Base-by-base conservation (phyloP, 2,113 vertebrate genomes). In the Isurus oxyrinchus region DNA sequence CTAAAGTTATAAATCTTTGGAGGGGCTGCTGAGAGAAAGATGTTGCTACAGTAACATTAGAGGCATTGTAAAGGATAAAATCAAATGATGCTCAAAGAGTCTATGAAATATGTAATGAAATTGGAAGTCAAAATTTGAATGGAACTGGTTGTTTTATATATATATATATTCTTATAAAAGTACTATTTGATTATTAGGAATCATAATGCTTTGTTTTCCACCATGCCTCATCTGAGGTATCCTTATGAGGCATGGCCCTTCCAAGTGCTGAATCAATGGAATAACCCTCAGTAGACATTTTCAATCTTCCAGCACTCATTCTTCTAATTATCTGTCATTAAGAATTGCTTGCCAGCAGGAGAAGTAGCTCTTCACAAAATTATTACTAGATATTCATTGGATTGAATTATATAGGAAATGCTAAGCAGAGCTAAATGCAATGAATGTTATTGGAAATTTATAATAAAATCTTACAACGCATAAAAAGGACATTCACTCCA, bases 301-400 rank as follows among this genome's bases (percentile, higher is more conserved):
- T 96, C 97, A 96, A 97, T 96, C 55, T 67, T n/a, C 0, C 0
- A 96, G 96, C 97, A 97, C 97, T 96, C 96, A 97, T 5, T 0
- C 96, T 0, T 0, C 96, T 76, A 79, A 97, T 97, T 96, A 96
- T 96, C 79, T 96, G 63, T 69, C 96, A 2, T 96, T 31, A 91
- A 96, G 94, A 21, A 96, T 55, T 53, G 25, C 49, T 27, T 90
- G 53, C 49, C 86, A 55, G 44, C 44, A 25, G 86, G 44, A 55
- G 23, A n/a, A 25, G 14, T 55, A 55, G 14, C 8, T 49, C 21
- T 1, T 88, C 21, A 25, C 44, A 88, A 27, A 88, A 88, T 53
- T 88, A 55, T 88, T 88, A 19, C 40, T 21, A 55, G 86, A 10
- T 21, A 88, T 55, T 88, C 44, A 88, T 88, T 88, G 55, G 44